Evolutionary conservation across 2,113 vertebrate genomes (phyloP).

Genomic region (Noturus placidus): DNA sequence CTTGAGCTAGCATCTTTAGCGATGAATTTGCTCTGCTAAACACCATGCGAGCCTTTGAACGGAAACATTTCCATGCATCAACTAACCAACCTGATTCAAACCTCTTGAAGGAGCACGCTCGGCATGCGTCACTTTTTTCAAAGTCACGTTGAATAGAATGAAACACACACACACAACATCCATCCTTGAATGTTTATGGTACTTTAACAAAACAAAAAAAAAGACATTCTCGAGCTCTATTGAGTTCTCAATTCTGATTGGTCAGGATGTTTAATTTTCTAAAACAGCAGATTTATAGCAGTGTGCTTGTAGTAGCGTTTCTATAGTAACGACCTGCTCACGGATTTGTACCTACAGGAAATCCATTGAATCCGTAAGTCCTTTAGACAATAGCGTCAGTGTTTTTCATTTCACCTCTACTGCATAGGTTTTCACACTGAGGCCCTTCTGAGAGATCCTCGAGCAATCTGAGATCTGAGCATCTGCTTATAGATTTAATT

Average conservation of each 20-base stretch:
- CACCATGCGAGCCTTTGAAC: neutral
- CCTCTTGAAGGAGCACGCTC: neutral
- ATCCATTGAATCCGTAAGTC: neutral
- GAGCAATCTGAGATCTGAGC: neutral
- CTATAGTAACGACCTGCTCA: neutral
- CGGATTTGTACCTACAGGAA: neutral
- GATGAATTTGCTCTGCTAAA: constrained; percentile 1
- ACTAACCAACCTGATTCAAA: neutral
- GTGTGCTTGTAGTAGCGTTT: neutral
- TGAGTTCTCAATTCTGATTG: neutral
- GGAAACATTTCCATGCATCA: neutral
- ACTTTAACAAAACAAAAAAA: neutral
- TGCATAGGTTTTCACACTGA: neutral
- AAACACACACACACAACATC: neutral
- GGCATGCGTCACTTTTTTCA: too few relatives aligned
- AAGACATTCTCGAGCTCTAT: neutral
- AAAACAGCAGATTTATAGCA: neutral
- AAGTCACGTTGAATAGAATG: neutral
- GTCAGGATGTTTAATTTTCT: neutral
- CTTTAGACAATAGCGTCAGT: neutral
- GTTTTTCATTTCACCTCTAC: neutral
- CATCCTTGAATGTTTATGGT: neutral
- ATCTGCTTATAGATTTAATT: neutral
- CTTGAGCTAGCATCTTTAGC: constrained; percentile 28
- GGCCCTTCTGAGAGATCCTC: neutral